These are phyloP conservation scores for Tragelaphus buxtoni DNA, from an alignment of 2,113 vertebrate species.

Conservation along the genomic window DNA sequence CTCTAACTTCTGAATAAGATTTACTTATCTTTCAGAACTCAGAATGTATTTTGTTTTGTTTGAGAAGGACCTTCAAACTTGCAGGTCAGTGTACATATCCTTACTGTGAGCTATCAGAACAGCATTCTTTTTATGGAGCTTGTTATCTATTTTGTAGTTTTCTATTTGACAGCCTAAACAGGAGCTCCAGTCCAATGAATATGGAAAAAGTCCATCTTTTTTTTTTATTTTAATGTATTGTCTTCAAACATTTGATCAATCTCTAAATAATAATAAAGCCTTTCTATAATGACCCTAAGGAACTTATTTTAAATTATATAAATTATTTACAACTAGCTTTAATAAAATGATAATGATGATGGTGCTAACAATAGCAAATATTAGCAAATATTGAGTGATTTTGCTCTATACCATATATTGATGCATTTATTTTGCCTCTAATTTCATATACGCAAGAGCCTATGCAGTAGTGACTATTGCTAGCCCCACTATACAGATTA, in stretches of 20 bases:
- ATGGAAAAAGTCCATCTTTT: neutral
- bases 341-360: neutral
- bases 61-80: neutral
- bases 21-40: neutral
- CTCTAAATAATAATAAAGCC: neutral
- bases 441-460: neutral
- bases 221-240: neutral
- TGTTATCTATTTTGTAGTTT: neutral
- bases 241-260: neutral
- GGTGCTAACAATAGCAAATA: neutral
- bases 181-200: neutral
- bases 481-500: neutral
- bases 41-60: neutral
- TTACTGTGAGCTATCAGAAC: neutral
- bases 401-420: neutral
- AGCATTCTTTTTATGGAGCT: neutral
- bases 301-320: neutral
- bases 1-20: neutral
- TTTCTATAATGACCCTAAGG: neutral
- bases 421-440: neutral
- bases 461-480: neutral
- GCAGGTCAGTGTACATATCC: neutral
- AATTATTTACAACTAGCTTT: neutral
- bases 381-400: neutral
- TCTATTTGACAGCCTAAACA: neutral